phyloP scores from a whole-genome alignment of 2,888 invertebrate species.

The Ptychoptera contaminata region DNA sequence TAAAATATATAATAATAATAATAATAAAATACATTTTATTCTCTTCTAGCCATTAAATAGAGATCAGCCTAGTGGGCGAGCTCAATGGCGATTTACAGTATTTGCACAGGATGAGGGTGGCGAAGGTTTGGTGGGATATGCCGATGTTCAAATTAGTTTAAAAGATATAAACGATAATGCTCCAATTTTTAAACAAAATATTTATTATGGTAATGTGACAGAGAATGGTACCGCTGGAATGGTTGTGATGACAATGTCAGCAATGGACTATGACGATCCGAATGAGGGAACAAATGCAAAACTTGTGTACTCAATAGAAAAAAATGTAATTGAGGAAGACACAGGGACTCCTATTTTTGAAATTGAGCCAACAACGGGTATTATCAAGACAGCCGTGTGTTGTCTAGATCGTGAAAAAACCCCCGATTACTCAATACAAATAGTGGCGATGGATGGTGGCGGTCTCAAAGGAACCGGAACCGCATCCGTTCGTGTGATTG shows the following conservation, averaged over 20 bases:
- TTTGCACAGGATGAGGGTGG: slow-evolving; percentile 94
- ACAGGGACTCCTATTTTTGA: slow-evolving; percentile 92
- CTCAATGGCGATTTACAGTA: slow-evolving; percentile 91
- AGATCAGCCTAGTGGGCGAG: slow-evolving; percentile 91
- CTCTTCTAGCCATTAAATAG: slow-evolving; percentile 72
- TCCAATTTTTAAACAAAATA: slow-evolving; percentile 89
- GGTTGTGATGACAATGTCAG: slow-evolving; percentile 98
- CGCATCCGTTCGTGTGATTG: slow-evolving; percentile 87
- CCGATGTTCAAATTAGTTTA: slow-evolving; percentile 92
- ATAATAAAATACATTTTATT: neutral
- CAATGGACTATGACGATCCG: slow-evolving; percentile 93
- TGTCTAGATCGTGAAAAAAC: slow-evolving; percentile 88
- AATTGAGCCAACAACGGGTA: slow-evolving; percentile 90
- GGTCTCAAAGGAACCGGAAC: slow-evolving; percentile 92
- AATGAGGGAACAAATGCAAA: slow-evolving; percentile 91
- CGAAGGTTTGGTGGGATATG: slow-evolving; percentile 89
- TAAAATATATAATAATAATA: too few relatives aligned
- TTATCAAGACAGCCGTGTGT: slow-evolving; percentile 90
- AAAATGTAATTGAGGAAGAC: slow-evolving; percentile 94
- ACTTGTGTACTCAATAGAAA: slow-evolving; percentile 87
- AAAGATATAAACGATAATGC: slow-evolving; percentile 97
- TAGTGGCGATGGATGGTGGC: slow-evolving; percentile 90
- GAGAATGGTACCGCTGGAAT: slow-evolving; percentile 94
- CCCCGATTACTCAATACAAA: slow-evolving; percentile 92
- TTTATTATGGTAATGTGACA: slow-evolving; percentile 88